Conservation (phyloP, 2,113 vertebrate genomes). For the Holacanthus passer region DNA sequence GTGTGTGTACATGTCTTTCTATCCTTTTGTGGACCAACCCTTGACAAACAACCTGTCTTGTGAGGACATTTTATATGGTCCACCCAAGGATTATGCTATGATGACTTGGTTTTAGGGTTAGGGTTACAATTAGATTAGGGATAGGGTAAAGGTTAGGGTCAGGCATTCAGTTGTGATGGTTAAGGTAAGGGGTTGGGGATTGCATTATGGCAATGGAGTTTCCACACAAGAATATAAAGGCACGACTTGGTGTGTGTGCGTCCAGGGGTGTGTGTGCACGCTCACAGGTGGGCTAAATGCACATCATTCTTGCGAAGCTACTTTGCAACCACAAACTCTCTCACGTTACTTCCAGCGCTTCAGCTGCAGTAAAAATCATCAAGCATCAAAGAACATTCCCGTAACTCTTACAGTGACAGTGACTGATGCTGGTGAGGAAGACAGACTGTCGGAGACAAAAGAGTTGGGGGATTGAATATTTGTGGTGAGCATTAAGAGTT, state of each 20-base stretch:
- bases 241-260: neutral
- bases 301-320: slow-evolving; percentile 47
- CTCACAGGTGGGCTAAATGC: slow-evolving; percentile 50
- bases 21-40: no score
- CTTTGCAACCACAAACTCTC: slow-evolving; percentile 50
- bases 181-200: no score
- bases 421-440: slow-evolving; percentile 23
- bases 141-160: no score
- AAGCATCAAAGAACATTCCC: slow-evolving; percentile 46
- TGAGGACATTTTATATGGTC: no score
- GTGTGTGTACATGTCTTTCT: no score
- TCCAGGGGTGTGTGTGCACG: slow-evolving; percentile 13
- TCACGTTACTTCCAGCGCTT: slow-evolving; percentile 25
- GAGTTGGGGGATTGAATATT: slow-evolving; percentile 13
- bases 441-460: slow-evolving; percentile 3
- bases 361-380: slow-evolving; percentile 35
- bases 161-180: no score
- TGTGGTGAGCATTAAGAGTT: slow-evolving; percentile 25
- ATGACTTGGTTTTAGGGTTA: no score
- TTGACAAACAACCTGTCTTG: no score
- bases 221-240: no score
- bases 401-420: slow-evolving; percentile 25
- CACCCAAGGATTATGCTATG: no score
- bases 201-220: no score
- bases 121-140: no score